Percentiles rank a stretch among this genome's conserved stretches.
phyloP scores from a whole-genome alignment of 2,113 vertebrate genomes.

The Stomatorhinus ivindoensis region DNA sequence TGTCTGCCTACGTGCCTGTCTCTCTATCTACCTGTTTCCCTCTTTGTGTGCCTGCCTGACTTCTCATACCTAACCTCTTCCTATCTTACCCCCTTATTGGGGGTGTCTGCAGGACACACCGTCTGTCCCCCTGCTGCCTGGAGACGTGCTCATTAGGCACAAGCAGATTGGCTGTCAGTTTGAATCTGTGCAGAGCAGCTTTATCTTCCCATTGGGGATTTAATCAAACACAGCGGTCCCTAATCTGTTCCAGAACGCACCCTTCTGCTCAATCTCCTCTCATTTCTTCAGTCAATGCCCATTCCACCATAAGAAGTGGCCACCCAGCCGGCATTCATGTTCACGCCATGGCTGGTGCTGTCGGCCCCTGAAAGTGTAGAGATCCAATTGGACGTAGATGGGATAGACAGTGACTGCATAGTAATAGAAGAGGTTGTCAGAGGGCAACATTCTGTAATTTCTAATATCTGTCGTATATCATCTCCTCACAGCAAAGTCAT shows the following conservation, averaged over 20 bases:
- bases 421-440: neutral
- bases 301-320: neutral
- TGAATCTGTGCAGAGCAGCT: slow-evolving; percentile 9
- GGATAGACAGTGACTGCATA: neutral
- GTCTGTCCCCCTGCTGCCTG: neutral
- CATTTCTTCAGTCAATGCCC: neutral
- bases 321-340: neutral
- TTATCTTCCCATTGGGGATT: slow-evolving; percentile 4
- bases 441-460: neutral
- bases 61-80: neutral
- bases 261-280: neutral
- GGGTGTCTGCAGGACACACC: neutral
- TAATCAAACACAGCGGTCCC: slow-evolving; percentile 13
- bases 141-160: neutral
- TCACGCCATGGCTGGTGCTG: neutral
- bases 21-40: neutral
- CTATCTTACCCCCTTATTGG: neutral
- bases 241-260: slow-evolving; percentile 6
- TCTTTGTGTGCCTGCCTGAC: neutral
- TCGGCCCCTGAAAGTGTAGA: neutral
- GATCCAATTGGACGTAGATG: neutral
- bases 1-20: neutral
- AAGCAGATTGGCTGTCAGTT: slow-evolving; percentile 11
- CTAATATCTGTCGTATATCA: neutral
- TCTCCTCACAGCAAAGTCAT: neutral